Evolutionary conservation across 2,888 invertebrate species (phyloP), one percentile per base, ranked within the genome.

Genomic region (Caenorhabditis sulstoni): DNA sequence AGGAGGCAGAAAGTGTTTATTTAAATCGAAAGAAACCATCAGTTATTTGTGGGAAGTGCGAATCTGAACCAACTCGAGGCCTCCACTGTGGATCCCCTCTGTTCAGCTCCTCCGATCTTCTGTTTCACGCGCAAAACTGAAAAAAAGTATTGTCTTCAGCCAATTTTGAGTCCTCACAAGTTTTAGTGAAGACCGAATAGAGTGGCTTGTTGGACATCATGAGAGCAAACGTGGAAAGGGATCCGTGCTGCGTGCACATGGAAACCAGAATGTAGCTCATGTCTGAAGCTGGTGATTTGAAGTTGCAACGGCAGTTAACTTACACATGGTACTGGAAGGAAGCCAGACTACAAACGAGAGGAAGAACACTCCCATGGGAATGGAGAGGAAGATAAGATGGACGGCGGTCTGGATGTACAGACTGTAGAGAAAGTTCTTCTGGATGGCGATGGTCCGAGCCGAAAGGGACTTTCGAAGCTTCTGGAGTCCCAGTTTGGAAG

Each of bases 1-100:
- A 14, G 71, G 66, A 66, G 78, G 61, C 77, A 77, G 77, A 77
- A 76, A 14, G 37, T 7, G 3, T 50, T 64, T 22, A 64, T 50
- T 39, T 50, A 9, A 37, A 8, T 52, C 52, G 29, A 29, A 29
- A 29, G 29, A 29, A n/a, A n/a, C n/a, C n/a, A 29, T 29, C 29
- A 29, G 18, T 23, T 18, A 23, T 29, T 29, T 11, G 39, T 50
- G 9, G 52, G 37, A 18, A 50, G 41, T 0, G 59, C 67, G 5
- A 50, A 29, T 35, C 58, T 22, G 11, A 41, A 59, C 67, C 67
- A 68, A 59, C 67, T 68, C 3, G 67, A 58, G 0, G 50, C 50
- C 20, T 68, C 67, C 12, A 47, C 20, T 1, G 44, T 39, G 0
- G 66, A 57, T 11, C 45, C 55, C 39, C 29, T 7, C 7, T 49